A percentile compares a stretch with the other conserved stretches of the same genome.
Evolutionary conservation across 2,888 invertebrate species (phyloP).

Genomic region (Machimus atricapillus): DNA sequence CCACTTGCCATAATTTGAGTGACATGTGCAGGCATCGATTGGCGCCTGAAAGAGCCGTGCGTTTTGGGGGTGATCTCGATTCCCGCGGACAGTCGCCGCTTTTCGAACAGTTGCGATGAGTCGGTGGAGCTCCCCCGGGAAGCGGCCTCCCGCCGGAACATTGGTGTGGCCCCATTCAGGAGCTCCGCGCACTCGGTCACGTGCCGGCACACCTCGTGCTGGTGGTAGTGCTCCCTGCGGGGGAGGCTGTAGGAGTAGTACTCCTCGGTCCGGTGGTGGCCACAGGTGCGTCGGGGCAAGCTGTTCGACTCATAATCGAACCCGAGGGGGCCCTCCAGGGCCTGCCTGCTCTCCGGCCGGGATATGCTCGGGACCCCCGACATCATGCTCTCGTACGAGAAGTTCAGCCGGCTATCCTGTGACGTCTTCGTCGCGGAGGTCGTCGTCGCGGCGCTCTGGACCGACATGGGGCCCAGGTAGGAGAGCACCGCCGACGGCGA

Average conservation of each 20-base stretch:
- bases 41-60: slow-evolving; percentile 40
- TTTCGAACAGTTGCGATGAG: slow-evolving; percentile 28
- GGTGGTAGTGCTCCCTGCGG: slow-evolving; percentile 55
- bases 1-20: background rate
- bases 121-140: slow-evolving; percentile 48
- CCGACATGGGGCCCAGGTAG: slow-evolving; percentile 41
- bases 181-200: slow-evolving; percentile 60
- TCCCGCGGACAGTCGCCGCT: slow-evolving; percentile 42
- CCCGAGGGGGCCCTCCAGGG: background rate
- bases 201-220: slow-evolving; percentile 58
- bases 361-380: slow-evolving; percentile 31
- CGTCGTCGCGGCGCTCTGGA: slow-evolving; percentile 33
- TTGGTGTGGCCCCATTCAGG: slow-evolving; percentile 50
- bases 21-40: slow-evolving; percentile 51
- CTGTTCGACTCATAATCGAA: slow-evolving; percentile 61
- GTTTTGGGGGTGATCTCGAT: slow-evolving; percentile 47
- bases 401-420: slow-evolving; percentile 42
- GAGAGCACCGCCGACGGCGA: slow-evolving; percentile 45
- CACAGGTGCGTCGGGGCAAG: slow-evolving; percentile 59
- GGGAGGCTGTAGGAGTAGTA: slow-evolving; percentile 60
- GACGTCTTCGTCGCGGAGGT: slow-evolving; percentile 40
- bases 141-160: slow-evolving; percentile 43
- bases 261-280: slow-evolving; percentile 58
- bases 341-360: background rate
- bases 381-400: slow-evolving; percentile 39